Percentiles rank a stretch among this genome's conserved stretches.
These are phyloP conservation scores for Gymnarchus niloticus DNA, from an alignment of 2,113 vertebrate species.

Conservation along the genomic window DNA sequence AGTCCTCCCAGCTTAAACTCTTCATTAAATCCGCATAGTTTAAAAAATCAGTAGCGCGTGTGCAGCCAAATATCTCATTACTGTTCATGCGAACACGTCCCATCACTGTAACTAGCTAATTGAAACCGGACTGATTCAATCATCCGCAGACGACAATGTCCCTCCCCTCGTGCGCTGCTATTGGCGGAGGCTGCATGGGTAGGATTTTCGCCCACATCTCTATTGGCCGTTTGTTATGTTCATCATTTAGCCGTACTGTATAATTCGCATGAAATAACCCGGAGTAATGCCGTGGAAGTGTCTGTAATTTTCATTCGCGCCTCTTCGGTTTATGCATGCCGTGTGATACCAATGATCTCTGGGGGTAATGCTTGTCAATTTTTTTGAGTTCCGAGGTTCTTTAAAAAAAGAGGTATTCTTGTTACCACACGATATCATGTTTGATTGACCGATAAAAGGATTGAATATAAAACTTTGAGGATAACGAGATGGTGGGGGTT, in stretches of 20 bases:
- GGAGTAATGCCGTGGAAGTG: not conserved
- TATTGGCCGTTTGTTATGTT: conserved; percentile 42
- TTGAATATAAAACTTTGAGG: not conserved
- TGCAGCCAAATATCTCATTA: not conserved
- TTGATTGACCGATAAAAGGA: not conserved
- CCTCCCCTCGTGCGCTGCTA: conserved; percentile 39
- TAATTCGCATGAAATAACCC: not conserved
- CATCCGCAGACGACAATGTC: conserved; percentile 27
- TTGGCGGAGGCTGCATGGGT: conserved; percentile 36
- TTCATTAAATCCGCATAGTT: not conserved
- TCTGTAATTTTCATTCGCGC: not conserved
- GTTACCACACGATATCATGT: not conserved
- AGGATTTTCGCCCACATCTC: not conserved
- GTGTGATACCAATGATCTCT: too few relatives aligned
- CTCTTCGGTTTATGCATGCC: not conserved
- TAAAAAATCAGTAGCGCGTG: not conserved
- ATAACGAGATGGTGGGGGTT: not conserved
- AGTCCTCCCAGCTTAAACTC: not conserved
- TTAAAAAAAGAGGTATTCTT: too few relatives aligned
- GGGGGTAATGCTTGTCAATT: too few relatives aligned
- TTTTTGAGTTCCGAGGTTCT: too few relatives aligned
- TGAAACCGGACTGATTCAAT: conserved; percentile 49
- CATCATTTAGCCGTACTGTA: conserved; percentile 20
- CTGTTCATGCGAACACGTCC: conserved; percentile 17
- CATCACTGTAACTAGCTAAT: conserved; percentile 41